These are phyloP conservation scores for Perognathus longimembris DNA, from an alignment of 2,113 vertebrate species.

Conservation along the genomic window DNA sequence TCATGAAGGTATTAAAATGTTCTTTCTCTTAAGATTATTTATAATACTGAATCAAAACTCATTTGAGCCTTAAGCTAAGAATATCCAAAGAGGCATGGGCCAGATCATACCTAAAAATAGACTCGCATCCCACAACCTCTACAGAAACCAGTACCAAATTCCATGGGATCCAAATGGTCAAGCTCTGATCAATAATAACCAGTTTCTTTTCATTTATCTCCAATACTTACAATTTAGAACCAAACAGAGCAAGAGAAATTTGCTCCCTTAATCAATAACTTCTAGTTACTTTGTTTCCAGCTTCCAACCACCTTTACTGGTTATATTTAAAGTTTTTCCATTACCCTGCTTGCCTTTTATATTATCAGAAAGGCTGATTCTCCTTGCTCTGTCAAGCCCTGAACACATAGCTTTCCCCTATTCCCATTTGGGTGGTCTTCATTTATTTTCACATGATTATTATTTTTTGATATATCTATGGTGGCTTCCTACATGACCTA, in stretches of 20 bases:
- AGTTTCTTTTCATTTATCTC: neutral
- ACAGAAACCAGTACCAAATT: neutral
- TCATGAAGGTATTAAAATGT: neutral
- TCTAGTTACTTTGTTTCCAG: neutral
- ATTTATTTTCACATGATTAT: slow-evolving; percentile 41
- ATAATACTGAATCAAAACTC: slow-evolving; percentile 34
- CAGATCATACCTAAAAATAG: neutral
- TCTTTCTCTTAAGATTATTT: neutral
- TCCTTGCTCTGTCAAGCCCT: neutral
- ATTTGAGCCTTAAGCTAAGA: slow-evolving; percentile 1
- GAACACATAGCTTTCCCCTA: slow-evolving; percentile 11
- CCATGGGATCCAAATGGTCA: neutral
- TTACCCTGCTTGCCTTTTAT: neutral
- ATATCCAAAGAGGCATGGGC: neutral
- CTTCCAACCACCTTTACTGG: neutral
- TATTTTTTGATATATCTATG: slow-evolving; percentile 8
- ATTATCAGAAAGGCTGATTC: neutral
- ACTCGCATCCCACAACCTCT: neutral
- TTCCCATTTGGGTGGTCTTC: slow-evolving; percentile 42
- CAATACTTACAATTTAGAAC: neutral
- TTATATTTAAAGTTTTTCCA: neutral
- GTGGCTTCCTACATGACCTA: slow-evolving; percentile 40
- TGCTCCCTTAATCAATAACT: neutral
- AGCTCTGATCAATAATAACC: neutral
- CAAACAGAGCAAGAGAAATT: neutral